Evolutionary conservation across 2,797 vertebrate species (phyloP).

Genomic region (Apogon hyalosoma): DNA sequence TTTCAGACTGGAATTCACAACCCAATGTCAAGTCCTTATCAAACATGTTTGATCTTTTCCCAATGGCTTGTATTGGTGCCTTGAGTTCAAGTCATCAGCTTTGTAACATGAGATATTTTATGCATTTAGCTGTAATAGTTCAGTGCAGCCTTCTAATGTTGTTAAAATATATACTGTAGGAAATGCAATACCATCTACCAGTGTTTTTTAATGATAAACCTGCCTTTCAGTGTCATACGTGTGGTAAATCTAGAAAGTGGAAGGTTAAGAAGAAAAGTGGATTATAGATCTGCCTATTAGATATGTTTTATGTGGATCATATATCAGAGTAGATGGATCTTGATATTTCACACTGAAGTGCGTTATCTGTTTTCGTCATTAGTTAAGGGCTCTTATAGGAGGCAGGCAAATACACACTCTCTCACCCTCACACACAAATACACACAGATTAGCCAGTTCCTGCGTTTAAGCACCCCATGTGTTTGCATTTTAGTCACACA

Average conservation of each 20-base stretch:
- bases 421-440: constrained; percentile 43
- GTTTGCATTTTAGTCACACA: constrained; percentile 88
- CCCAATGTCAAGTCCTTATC: neutral
- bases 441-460: constrained; percentile 80
- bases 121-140: constrained; percentile 19
- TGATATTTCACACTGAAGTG: constrained; percentile 44
- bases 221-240: constrained; percentile 43
- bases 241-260: constrained; percentile 60
- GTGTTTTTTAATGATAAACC: constrained; percentile 38
- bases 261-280: constrained; percentile 61
- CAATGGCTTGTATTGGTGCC: neutral
- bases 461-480: constrained; percentile 84
- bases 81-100: neutral
- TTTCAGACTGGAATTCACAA: no score
- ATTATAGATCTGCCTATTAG: constrained; percentile 81
- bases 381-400: constrained; percentile 52
- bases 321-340: constrained; percentile 75
- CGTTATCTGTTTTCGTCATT: constrained; percentile 82
- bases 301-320: constrained; percentile 77
- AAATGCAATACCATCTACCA: constrained; percentile 39
- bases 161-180: constrained; percentile 40
- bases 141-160: constrained; percentile 17
- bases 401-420: constrained; percentile 38
- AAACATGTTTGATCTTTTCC: neutral
- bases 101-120: neutral